Percentiles rank a stretch among this genome's conserved stretches.
Evolutionary conservation across 2,888 invertebrate species (phyloP).

Genomic region (Ormyrus pomaceus): DNA sequence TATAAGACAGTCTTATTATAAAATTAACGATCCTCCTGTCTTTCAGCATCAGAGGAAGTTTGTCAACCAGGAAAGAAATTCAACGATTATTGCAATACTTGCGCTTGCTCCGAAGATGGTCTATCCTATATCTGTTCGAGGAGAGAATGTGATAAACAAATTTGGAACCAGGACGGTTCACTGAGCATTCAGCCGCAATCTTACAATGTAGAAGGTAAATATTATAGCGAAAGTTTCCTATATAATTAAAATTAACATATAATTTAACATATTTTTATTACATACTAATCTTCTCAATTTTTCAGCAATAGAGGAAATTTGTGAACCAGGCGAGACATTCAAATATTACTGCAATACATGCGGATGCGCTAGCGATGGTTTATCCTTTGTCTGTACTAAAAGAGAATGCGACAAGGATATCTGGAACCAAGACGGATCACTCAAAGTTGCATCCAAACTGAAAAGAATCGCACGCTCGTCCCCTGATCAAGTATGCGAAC

Average conservation of each 20-base stretch:
- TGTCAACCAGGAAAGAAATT: slow-evolving; percentile 22
- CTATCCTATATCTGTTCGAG: slow-evolving; percentile 54
- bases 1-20: neutral
- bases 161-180: slow-evolving; percentile 39
- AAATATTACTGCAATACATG: slow-evolving; percentile 77
- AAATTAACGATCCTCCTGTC: no score
- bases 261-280: no score
- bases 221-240: slow-evolving; percentile 69
- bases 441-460: neutral
- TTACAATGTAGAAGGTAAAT: neutral
- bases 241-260: neutral
- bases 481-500: slow-evolving; percentile 20
- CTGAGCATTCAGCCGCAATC: neutral
- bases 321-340: slow-evolving; percentile 1
- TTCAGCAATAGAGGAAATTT: neutral
- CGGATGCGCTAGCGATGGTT: slow-evolving; percentile 77
- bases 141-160: slow-evolving; percentile 54
- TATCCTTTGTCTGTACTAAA: slow-evolving; percentile 76
- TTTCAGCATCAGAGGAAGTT: neutral
- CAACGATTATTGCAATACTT: slow-evolving; percentile 78
- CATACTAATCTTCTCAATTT: no score
- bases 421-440: slow-evolving; percentile 30
- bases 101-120: slow-evolving; percentile 76
- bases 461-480: neutral
- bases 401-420: slow-evolving; percentile 58